Conservation (phyloP, 1,140 invertebrate species). For the Holotrichia oblita region DNA sequence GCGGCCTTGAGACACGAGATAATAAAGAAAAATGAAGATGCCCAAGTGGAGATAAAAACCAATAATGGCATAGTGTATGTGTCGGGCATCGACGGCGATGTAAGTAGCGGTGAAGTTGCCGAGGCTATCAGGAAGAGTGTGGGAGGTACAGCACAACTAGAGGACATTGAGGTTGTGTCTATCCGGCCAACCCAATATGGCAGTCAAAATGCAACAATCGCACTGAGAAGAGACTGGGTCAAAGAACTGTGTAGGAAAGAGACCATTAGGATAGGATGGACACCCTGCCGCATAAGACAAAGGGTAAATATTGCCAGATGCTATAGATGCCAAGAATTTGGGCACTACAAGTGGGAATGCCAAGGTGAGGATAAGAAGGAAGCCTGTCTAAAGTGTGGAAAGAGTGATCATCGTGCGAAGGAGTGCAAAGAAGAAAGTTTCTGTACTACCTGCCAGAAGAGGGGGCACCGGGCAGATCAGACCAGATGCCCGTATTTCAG, state of each 20-base stretch:
- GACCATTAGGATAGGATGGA: constrained; percentile 4
- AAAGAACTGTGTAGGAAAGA: too few relatives aligned
- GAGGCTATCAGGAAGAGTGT: too few relatives aligned
- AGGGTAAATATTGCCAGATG: constrained; percentile 17
- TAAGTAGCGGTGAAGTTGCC: background rate
- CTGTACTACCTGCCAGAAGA: constrained; percentile 11
- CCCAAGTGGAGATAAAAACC: background rate
- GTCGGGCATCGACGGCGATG: background rate
- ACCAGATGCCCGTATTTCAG: constrained; percentile 34
- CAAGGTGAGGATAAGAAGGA: constrained; percentile 32
- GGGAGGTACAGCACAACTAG: background rate
- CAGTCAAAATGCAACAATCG: background rate
- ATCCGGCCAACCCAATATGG: background rate
- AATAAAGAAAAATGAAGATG: background rate
- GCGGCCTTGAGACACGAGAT: background rate
- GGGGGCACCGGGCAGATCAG: constrained; percentile 34
- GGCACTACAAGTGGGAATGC: constrained; percentile 33
- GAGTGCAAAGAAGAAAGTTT: constrained; percentile 15
- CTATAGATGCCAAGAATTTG: constrained; percentile 13
- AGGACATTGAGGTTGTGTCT: background rate
- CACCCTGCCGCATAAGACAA: background rate
- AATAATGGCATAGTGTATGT: too few relatives aligned
- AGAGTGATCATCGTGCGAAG: constrained; percentile 30
- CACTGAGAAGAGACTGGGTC: too few relatives aligned
- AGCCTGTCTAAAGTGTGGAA: constrained; percentile 38